Evolutionary conservation across 92 coral and sea anemone genomes (phyloP), one percentile per base, ranked within the genome.

Genomic region (Virgularia gustaviana): DNA sequence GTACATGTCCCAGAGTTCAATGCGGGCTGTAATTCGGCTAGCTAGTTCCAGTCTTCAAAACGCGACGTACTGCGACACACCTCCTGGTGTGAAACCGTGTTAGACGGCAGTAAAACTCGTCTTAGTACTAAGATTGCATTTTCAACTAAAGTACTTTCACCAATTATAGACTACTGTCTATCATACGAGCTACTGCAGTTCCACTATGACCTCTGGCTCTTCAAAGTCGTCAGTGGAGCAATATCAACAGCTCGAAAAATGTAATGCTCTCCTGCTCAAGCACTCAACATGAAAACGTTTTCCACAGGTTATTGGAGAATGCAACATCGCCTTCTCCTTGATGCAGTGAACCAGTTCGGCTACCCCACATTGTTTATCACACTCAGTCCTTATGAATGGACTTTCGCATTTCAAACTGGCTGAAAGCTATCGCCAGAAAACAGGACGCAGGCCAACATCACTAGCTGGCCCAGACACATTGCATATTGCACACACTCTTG

Each of bases 161-260:
- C n/a, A n/a, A n/a, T n/a, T n/a, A 7, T 20, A 9, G 76, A 70
- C 24, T 70, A 42, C 1, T 5, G 10, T 6, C 29, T 45, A 23
- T 10, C 42, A 12, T 68, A 42, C 66, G 75, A 68, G 28, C 23
- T n/a, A 2, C 75, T 68, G 4, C 75, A 43, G 4, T 68, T 36
- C 61, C 75, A 68, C 18, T 47, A 68, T 29, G 75, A 68, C 12
- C 64, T 47, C 6, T 68, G 75, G 75, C 59, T 53, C 1, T 53
- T 22, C 1, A 66, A 66, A 28, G 44, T 57, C 11, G 73, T 66
- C 35, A 66, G 73, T 66, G 73, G 71, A 7, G 73, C 73, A 6
- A 13, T 66, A 7, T 8, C 73, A 7, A 66, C 32, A 39, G 73
- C 56, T 7, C 73, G 35, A 0, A 19, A 39, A 3, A 16, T 10